A percentile compares a stretch with the other conserved stretches of the same genome.
These are phyloP conservation scores for Takifugu ocellatus DNA, from an alignment of 2,797 vertebrate genomes.

Conservation along the genomic window DNA sequence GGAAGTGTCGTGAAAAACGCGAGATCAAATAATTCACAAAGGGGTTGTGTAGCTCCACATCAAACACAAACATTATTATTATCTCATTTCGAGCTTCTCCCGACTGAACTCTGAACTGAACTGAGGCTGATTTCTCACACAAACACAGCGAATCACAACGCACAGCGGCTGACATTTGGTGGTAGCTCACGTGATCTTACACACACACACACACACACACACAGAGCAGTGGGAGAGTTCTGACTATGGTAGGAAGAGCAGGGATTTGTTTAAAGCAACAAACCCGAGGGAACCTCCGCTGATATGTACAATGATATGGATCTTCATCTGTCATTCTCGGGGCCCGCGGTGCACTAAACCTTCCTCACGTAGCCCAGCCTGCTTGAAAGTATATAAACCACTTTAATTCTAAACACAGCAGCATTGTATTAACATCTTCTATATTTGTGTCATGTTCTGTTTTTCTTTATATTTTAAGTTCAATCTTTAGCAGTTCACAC, in stretches of 20 bases:
- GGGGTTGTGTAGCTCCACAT: not conserved
- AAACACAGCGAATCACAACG: conserved; percentile 7
- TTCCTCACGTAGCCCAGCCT: conserved; percentile 9
- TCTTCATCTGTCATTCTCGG: conserved; percentile 23
- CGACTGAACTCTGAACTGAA: conserved; percentile 26
- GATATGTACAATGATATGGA: conserved; percentile 60
- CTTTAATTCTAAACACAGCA: conserved; percentile 7
- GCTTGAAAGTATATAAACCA: conserved; percentile 12
- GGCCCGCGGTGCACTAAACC: conserved; percentile 10
- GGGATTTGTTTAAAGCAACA: conserved; percentile 75
- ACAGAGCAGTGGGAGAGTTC: conserved; percentile 59
- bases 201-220: conserved; percentile 1
- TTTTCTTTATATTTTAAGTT: too few species aligned
- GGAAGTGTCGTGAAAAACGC: conserved; percentile 12
- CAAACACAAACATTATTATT: conserved; percentile 10
- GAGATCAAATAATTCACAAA: conserved; percentile 11
- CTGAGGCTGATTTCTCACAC: conserved; percentile 12
- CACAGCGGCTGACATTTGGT: not conserved
- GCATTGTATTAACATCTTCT: not conserved
- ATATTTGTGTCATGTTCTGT: too few species aligned
- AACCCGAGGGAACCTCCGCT: conserved; percentile 40
- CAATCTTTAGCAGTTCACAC: too few species aligned
- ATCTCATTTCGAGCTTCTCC: conserved; percentile 22
- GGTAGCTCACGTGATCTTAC: conserved; percentile 10
- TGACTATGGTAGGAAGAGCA: conserved; percentile 59